A percentile compares a stretch with the other conserved stretches of the same genome.
Evolutionary conservation across 2,888 invertebrate species (phyloP).

Genomic region (Lithodes maja): DNA sequence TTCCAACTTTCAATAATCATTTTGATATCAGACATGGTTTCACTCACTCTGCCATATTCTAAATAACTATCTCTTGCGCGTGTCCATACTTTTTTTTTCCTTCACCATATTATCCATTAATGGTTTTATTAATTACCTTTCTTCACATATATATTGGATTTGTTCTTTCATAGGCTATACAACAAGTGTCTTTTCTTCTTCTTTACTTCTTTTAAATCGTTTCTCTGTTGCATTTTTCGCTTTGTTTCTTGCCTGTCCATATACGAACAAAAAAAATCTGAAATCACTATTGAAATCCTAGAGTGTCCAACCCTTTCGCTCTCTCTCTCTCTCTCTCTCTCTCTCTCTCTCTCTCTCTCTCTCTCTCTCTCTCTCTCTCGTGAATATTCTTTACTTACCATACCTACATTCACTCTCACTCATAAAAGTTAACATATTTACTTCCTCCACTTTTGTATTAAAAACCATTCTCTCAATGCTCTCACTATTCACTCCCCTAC

Average conservation of each 20-base stretch:
- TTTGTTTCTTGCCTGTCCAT: neutral
- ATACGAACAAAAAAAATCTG: neutral
- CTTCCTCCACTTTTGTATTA: neutral
- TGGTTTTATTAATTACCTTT: too few species aligned
- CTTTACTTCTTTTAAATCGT: neutral
- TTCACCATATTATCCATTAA: too few species aligned
- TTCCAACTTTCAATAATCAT: too few species aligned
- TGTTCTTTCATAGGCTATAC: too few species aligned
- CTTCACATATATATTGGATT: too few species aligned
- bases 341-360: neutral
- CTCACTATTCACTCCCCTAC: neutral
- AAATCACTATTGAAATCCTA: neutral
- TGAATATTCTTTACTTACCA: neutral
- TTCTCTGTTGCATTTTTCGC: neutral
- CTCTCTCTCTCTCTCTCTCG: neutral
- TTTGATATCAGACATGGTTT: too few species aligned
- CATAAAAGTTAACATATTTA: neutral
- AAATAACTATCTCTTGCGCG: too few species aligned
- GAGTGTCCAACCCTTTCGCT: neutral
- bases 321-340: neutral
- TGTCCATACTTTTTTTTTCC: too few species aligned
- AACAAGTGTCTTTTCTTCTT: neutral
- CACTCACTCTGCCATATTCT: too few species aligned
- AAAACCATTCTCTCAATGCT: neutral
- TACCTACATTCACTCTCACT: neutral